These are phyloP conservation scores for Atherinosoma microstoma DNA, from an alignment of 2,797 vertebrate genomes.

Conservation along the genomic window DNA sequence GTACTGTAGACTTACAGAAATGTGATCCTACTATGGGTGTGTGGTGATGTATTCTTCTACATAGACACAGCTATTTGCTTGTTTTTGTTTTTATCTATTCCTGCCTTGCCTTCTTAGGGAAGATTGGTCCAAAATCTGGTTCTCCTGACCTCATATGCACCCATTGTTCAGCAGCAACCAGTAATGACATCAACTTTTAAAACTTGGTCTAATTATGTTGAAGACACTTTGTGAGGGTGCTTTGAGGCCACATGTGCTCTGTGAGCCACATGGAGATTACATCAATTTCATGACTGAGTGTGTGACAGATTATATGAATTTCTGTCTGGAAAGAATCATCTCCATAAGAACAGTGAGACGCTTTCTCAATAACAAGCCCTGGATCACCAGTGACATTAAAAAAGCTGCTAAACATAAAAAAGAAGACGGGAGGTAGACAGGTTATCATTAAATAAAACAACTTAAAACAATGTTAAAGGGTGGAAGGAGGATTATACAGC, in stretches of 20 bases:
- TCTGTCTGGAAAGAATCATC: neutral
- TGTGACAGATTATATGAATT: neutral
- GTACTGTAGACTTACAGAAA: neutral
- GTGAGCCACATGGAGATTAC: neutral
- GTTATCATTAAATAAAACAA: neutral
- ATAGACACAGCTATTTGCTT: neutral
- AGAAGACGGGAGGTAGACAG: neutral
- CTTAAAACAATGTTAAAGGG: no score
- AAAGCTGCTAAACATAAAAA: neutral
- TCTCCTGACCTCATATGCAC: no score
- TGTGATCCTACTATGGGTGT: neutral
- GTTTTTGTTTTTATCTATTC: neutral
- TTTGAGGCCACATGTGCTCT: neutral
- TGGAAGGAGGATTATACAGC: no score
- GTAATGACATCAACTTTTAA: no score
- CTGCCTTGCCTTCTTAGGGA: no score
- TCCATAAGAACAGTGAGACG: no score
- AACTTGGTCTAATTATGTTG: neutral
- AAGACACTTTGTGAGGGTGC: neutral
- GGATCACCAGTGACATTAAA: neutral
- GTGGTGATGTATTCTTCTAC: neutral
- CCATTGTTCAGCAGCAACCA: no score
- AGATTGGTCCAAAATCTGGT: no score
- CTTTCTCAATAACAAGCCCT: no score
- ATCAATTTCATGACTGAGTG: neutral